Base-by-base conservation (phyloP, 2,888 invertebrate genomes). In the Yponomeuta sedellus region DNA sequence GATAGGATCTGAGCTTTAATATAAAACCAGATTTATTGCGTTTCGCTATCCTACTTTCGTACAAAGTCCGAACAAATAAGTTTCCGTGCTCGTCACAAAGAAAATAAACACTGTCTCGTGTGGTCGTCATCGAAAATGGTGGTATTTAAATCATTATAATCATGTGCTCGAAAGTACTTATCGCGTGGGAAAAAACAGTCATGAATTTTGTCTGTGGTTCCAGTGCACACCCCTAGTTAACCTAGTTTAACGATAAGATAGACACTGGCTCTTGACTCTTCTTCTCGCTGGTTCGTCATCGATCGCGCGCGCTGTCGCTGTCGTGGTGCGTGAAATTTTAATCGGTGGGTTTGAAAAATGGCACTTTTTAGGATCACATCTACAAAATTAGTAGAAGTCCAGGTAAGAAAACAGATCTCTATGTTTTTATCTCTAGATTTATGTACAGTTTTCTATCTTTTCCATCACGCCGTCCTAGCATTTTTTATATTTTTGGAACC, bases 341-440 rank as follows among this genome's bases (percentile, higher is more conserved):
- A 8, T 63, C 22, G 40, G 63, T 63, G 64, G 65, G 66, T 64
- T 67, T 71, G 79, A 82, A 82, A 83, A 85, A 94, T 94, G 94
- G 93, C 94, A 83, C 85, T 94, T 79, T 93, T 93, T 87, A 93
- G 94, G 86, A 92, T 94, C 82, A 92, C 94, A 74, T 88, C 93
- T 74, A 87, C 91, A 72, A 93, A 90, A 91, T 82, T 94, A 77
- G 83, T 88, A 73, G 94, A 94, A 82, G 87, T 92, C 80, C 94
- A 94, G 92, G 94, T 94, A 83, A 83, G 63, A 52, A 12, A 52
- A 12, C 44, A 16, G 12, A 16, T 52, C 3, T 12, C 16, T 52
- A 52, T 52, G 44, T 52, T 52, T 44, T 64, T 59, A 6, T 25
- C 19, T 57, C 16, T 40, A 34, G 34, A 5, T 10, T 8, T 40